Evolutionary conservation across 2,797 vertebrate genomes (phyloP).

Genomic region (Pampus argenteus): DNA sequence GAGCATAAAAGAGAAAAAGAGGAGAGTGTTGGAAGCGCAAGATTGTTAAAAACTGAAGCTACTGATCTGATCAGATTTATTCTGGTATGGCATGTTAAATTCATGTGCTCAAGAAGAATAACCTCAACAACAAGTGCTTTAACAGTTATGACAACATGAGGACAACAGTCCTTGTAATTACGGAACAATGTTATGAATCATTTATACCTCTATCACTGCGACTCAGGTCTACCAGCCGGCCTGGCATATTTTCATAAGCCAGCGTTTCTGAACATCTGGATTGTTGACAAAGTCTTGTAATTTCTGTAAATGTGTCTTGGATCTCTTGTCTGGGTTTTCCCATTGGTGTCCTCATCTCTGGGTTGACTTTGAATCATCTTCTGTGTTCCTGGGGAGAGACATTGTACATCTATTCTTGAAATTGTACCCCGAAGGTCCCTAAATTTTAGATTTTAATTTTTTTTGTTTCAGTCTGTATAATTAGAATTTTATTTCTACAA

Average conservation of each 20-base stretch:
- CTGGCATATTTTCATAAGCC: conserved; percentile 34
- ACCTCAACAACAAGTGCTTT: conserved; percentile 54
- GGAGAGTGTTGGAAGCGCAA: conserved; percentile 9
- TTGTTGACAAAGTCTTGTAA: neutral
- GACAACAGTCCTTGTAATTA: conserved; percentile 57
- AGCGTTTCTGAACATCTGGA: conserved; percentile 46
- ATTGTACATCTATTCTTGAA: neutral
- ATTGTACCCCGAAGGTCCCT: neutral
- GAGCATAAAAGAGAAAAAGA: conserved; percentile 26
- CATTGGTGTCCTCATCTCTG: too few relatives aligned
- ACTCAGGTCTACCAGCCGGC: conserved; percentile 31
- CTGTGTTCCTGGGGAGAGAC: neutral
- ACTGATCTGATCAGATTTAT: conserved; percentile 34
- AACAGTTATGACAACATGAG: conserved; percentile 57
- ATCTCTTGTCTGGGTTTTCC: neutral
- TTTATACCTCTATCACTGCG: conserved; percentile 59
- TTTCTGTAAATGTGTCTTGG: neutral
- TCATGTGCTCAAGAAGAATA: conserved; percentile 33
- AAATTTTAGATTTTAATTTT: neutral
- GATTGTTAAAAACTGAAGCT: conserved; percentile 19
- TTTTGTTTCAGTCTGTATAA: neutral
- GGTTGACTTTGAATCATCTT: neutral
- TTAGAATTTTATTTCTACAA: neutral
- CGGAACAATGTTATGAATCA: conserved; percentile 57
- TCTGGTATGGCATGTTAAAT: conserved; percentile 22